Evolutionary conservation across 2,113 vertebrate species (phyloP).

Genomic region (Myodes glareolus): DNA sequence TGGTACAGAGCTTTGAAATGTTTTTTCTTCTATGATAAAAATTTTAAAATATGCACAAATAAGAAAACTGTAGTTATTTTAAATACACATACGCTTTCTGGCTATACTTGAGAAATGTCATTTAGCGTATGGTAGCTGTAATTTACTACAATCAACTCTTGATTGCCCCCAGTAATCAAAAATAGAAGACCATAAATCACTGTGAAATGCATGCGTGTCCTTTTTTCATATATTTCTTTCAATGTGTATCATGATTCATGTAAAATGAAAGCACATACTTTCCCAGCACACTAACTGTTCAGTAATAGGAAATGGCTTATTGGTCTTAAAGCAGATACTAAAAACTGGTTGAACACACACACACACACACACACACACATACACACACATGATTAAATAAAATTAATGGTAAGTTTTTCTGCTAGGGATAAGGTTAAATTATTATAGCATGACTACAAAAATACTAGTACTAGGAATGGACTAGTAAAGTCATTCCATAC

Average conservation of each 20-base stretch:
- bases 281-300: neutral
- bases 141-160: slow-evolving; percentile 73
- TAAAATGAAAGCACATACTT: slow-evolving; percentile 53
- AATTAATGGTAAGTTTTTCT: slow-evolving; percentile 5
- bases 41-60: slow-evolving; percentile 43
- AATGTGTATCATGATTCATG: neutral
- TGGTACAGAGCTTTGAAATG: neutral
- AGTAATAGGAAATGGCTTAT: neutral
- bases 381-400: neutral
- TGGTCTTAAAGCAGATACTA: slow-evolving; percentile 34
- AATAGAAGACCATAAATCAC: slow-evolving; percentile 55
- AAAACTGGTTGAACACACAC: slow-evolving; percentile 12
- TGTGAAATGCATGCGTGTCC: neutral
- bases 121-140: slow-evolving; percentile 45
- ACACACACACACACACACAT: neutral
- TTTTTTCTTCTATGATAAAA: slow-evolving; percentile 48
- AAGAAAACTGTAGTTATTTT: slow-evolving; percentile 54
- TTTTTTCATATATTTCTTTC: slow-evolving; percentile 1
- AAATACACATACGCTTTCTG: slow-evolving; percentile 39
- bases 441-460: slow-evolving; percentile 1
- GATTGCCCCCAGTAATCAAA: slow-evolving; percentile 57
- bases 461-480: neutral
- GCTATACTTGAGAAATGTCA: slow-evolving; percentile 56
- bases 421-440: neutral
- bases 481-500: neutral